Conservation (phyloP, 1,140 invertebrate species). For the Ceratina japonica region DNA sequence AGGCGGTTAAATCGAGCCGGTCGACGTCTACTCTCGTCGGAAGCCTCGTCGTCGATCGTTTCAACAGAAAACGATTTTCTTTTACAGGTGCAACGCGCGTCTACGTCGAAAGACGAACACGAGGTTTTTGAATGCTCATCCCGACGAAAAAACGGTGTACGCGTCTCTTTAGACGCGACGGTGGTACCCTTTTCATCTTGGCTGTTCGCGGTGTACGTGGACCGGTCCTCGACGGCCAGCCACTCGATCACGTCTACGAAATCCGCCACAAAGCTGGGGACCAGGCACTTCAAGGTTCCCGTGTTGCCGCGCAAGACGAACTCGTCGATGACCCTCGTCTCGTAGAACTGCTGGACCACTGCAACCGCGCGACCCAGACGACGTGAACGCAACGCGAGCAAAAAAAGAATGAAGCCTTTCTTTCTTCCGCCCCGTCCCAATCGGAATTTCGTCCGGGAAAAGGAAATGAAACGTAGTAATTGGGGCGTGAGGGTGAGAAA, state of each 20-base stretch:
- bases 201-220: constrained; percentile 69
- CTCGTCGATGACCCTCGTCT: constrained; percentile 92
- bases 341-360: constrained; percentile 93
- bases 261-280: constrained; percentile 93
- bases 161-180: no score
- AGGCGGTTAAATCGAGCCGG: not conserved
- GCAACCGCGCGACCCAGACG: constrained; percentile 64
- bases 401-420: not conserved
- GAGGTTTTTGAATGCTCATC: not conserved
- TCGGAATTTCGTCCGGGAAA: constrained; percentile 19
- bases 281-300: constrained; percentile 91
- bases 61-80: no score
- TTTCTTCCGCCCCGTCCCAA: not conserved
- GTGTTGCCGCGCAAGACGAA: constrained; percentile 92
- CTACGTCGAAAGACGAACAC: not conserved
- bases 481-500: not conserved
- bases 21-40: not conserved
- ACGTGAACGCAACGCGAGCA: not conserved
- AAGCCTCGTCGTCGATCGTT: no score
- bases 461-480: constrained; percentile 46
- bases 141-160: constrained; percentile 8
- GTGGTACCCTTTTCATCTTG: constrained; percentile 74
- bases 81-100: not conserved
- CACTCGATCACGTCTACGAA: constrained; percentile 92
- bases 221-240: constrained; percentile 86